Conservation (phyloP, 2,888 invertebrate genomes). For the Aspidiotus rigidus region DNA sequence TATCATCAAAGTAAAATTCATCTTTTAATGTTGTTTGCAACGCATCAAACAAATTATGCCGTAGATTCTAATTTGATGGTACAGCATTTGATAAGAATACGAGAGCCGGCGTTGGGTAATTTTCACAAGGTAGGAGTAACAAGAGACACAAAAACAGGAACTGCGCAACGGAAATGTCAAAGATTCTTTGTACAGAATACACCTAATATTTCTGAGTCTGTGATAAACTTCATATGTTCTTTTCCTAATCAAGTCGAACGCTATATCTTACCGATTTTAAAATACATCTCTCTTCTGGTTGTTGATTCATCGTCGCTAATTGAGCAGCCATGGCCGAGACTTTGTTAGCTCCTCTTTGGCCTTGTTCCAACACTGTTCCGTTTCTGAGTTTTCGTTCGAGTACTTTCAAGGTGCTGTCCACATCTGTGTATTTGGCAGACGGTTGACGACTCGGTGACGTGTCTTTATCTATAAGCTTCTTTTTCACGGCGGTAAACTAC, state of each 20-base stretch:
- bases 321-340: slow-evolving; percentile 83
- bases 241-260: not conserved
- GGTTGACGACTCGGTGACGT: slow-evolving; percentile 47
- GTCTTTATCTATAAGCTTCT: slow-evolving; percentile 49
- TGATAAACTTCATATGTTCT: not conserved
- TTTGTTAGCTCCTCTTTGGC: slow-evolving; percentile 58
- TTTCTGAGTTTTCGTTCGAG: slow-evolving; percentile 66
- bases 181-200: no score
- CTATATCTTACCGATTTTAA: slow-evolving; percentile 29
- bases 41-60: no score
- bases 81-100: no score
- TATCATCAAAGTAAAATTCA: no score
- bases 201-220: no score
- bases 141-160: no score
- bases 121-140: no score
- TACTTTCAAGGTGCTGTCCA: slow-evolving; percentile 62
- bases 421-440: slow-evolving; percentile 52
- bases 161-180: no score
- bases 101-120: no score
- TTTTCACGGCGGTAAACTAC: slow-evolving; percentile 59
- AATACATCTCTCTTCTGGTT: slow-evolving; percentile 24
- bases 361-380: slow-evolving; percentile 59
- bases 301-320: slow-evolving; percentile 46
- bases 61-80: no score
- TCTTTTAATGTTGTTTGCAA: no score